A percentile compares a stretch with the other conserved stretches of the same genome.
These are phyloP conservation scores for Drepana falcataria DNA, from an alignment of 2,888 invertebrate species.

Conservation along the genomic window DNA sequence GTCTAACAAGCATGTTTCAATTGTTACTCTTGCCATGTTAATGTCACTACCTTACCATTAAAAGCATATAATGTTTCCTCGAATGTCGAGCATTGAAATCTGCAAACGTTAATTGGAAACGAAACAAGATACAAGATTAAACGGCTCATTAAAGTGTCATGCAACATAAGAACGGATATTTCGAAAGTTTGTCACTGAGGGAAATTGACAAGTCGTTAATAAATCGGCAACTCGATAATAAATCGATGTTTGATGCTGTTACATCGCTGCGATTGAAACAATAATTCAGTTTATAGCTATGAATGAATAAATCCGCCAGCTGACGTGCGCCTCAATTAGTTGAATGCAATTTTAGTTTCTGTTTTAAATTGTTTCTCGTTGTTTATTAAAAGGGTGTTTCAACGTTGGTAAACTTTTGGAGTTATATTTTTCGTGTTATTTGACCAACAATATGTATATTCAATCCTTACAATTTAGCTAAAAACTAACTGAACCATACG, in stretches of 20 bases:
- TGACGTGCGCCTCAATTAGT: constrained; percentile 1
- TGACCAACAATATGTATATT: too few relatives aligned
- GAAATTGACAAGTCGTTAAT: constrained; percentile 13
- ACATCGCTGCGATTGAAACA: not conserved
- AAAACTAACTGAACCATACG: too few relatives aligned
- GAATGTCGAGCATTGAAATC: constrained; percentile 41
- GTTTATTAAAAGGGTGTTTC: not conserved
- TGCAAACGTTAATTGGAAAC: constrained; percentile 53
- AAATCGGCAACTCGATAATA: constrained; percentile 5
- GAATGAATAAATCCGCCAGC: not conserved
- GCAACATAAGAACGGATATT: constrained; percentile 23
- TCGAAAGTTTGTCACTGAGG: constrained; percentile 19
- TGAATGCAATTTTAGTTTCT: not conserved
- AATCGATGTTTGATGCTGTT: not conserved
- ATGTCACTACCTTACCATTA: constrained; percentile 54
- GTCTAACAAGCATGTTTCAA: constrained; percentile 51
- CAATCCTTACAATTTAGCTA: too few relatives aligned
- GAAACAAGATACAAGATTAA: constrained; percentile 34
- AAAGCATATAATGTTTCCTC: constrained; percentile 30
- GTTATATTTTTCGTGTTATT: not conserved
- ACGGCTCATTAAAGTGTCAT: constrained; percentile 36
- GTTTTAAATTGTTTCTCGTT: not conserved
- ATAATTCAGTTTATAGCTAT: not conserved
- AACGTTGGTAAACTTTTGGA: not conserved
- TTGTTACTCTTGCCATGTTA: constrained; percentile 53